These are phyloP conservation scores for Hylaeus volcanicus DNA, from an alignment of 1,140 invertebrate species.

Conservation along the genomic window DNA sequence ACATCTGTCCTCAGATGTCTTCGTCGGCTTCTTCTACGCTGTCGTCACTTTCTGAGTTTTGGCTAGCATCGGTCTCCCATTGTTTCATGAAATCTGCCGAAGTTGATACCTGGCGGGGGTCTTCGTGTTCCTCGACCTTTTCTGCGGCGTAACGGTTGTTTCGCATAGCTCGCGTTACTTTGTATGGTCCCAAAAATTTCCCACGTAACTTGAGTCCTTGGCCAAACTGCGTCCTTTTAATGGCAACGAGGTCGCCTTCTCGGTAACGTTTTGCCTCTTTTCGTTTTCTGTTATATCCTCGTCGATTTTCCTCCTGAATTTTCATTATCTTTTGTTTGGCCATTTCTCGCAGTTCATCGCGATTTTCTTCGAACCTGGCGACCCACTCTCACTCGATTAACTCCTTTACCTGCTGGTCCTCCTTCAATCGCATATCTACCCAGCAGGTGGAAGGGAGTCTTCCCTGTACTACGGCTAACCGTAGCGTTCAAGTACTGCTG, in stretches of 20 bases:
- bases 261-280: conserved; percentile 55
- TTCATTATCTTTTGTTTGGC: conserved; percentile 63
- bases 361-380: conserved; percentile 19
- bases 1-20: too few species aligned
- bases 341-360: conserved; percentile 55
- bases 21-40: too few species aligned
- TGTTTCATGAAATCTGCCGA: too few species aligned
- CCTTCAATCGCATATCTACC: too few species aligned
- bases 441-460: too few species aligned
- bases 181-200: conserved; percentile 35
- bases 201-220: conserved; percentile 30
- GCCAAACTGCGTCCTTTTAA: conserved; percentile 1
- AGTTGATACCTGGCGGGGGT: background rate
- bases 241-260: conserved; percentile 18
- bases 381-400: too few species aligned
- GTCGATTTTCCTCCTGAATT: conserved; percentile 54
- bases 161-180: conserved; percentile 5
- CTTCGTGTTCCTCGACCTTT: conserved; percentile 34
- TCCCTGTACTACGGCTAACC: too few species aligned
- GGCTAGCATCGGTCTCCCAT: too few species aligned
- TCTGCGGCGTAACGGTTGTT: conserved; percentile 34
- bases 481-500: background rate
- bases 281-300: conserved; percentile 39
- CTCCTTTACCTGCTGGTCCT: too few species aligned
- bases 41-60: too few species aligned